phyloP scores from a whole-genome alignment of 2,797 vertebrate species.

The Neostethus bicornis region DNA sequence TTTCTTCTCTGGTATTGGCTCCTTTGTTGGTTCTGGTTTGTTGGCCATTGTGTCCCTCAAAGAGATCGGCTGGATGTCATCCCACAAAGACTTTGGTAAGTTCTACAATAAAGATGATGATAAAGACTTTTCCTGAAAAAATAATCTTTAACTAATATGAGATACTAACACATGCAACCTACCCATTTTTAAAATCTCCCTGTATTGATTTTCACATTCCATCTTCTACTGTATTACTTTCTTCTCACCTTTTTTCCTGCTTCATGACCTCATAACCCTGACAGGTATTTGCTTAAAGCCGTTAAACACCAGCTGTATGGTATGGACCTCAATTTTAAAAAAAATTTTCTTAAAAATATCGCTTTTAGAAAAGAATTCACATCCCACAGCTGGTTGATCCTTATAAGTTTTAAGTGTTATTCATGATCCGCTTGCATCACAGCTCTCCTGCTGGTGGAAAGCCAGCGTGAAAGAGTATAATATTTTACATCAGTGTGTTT shows the following conservation, averaged over 20 bases:
- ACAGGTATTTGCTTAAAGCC: slow-evolving; percentile 5
- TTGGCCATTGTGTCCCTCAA: slow-evolving; percentile 89
- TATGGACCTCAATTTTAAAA: not conserved
- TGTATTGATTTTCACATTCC: not conserved
- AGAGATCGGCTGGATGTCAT: slow-evolving; percentile 97
- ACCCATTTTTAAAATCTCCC: not conserved
- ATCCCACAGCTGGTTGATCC: slow-evolving; percentile 32
- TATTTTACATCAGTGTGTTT: slow-evolving; percentile 20
- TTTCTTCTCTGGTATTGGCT: slow-evolving; percentile 97
- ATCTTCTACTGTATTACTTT: not conserved
- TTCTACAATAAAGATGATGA: slow-evolving; percentile 1
- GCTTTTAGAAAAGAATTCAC: slow-evolving; percentile 1
- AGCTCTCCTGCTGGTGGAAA: slow-evolving; percentile 26
- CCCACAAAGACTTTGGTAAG: slow-evolving; percentile 93
- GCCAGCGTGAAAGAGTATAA: slow-evolving; percentile 27
- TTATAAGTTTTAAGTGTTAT: slow-evolving; percentile 9
- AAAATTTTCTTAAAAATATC: slow-evolving; percentile 1
- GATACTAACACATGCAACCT: not conserved
- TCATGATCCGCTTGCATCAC: slow-evolving; percentile 22
- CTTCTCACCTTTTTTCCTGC: not conserved
- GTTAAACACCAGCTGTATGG: not conserved
- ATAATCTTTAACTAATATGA: not conserved
- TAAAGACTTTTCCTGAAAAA: not conserved
- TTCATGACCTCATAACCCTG: not conserved
- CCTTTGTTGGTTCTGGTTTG: slow-evolving; percentile 94